Conservation (phyloP, 1,140 invertebrate species). For the Lasioglossum albipes region DNA sequence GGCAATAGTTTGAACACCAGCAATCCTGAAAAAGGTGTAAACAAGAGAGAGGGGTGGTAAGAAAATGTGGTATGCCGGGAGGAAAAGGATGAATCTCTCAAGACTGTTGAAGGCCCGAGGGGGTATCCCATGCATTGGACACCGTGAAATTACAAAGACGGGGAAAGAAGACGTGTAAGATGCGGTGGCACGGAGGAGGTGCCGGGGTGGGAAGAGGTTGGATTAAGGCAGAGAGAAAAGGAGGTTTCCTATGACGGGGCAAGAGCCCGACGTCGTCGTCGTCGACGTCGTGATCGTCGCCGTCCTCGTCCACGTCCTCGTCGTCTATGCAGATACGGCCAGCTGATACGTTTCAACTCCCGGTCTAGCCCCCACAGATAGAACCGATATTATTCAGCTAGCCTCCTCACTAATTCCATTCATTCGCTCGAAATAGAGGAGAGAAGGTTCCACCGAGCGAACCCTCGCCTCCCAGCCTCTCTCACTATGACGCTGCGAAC, state of each 20-base stretch:
- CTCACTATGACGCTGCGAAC: slow-evolving; percentile 12
- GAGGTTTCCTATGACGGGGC: slow-evolving; percentile 59
- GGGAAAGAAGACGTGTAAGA: slow-evolving; percentile 1
- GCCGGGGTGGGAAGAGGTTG: slow-evolving; percentile 53
- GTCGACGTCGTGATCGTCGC: slow-evolving; percentile 49
- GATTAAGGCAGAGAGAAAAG: slow-evolving; percentile 61
- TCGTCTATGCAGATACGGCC: slow-evolving; percentile 78
- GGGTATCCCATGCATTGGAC: not conserved
- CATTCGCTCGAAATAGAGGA: slow-evolving; percentile 69
- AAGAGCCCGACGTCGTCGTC: slow-evolving; percentile 51
- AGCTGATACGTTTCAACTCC: slow-evolving; percentile 77
- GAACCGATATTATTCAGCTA: slow-evolving; percentile 80
- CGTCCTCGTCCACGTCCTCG: slow-evolving; percentile 65
- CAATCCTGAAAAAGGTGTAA: no score
- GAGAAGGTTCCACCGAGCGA: slow-evolving; percentile 39
- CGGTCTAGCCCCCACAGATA: slow-evolving; percentile 78
- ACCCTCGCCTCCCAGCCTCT: slow-evolving; percentile 13
- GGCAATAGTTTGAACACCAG: no score
- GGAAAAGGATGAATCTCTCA: no score
- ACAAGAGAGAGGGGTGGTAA: no score
- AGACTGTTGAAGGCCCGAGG: not conserved
- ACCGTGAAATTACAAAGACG: not conserved
- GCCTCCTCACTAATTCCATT: slow-evolving; percentile 81
- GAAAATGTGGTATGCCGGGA: no score
- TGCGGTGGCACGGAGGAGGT: not conserved